Evolutionary conservation across 2,797 vertebrate species (phyloP).

Genomic region (Coilia nasus): DNA sequence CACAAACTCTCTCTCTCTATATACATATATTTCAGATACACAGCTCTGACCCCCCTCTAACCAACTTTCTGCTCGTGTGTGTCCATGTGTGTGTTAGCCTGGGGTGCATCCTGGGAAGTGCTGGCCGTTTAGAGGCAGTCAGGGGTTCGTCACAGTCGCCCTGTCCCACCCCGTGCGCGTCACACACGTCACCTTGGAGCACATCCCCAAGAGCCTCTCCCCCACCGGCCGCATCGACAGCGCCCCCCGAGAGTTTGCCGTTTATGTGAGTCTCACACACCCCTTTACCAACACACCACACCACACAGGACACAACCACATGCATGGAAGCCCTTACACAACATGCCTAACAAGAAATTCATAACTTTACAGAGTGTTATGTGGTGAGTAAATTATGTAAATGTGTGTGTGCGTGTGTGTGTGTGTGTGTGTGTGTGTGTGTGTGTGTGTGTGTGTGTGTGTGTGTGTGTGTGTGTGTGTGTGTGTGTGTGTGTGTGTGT

Average conservation of each 20-base stretch:
- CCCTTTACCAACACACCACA: too few species aligned
- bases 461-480: too few species aligned
- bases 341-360: not conserved
- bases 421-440: too few species aligned
- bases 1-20: not conserved
- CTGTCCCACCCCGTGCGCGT: conserved; percentile 73
- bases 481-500: conserved; percentile 47
- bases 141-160: conserved; percentile 77
- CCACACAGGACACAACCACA: not conserved
- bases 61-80: not conserved
- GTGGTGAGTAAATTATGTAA: too few species aligned
- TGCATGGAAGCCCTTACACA: not conserved
- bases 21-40: too few species aligned
- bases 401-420: too few species aligned
- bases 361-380: conserved; percentile 69
- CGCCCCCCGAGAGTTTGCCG: conserved; percentile 77
- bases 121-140: conserved; percentile 80
- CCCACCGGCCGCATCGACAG: conserved; percentile 75
- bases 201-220: conserved; percentile 75
- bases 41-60: too few species aligned
- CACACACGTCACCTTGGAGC: conserved; percentile 77
- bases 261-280: conserved; percentile 75
- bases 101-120: conserved; percentile 82
- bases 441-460: too few species aligned
- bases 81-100: conserved; percentile 66